These are phyloP conservation scores for Megastigmus dorsalis DNA, from an alignment of 2,888 invertebrate species.

Conservation along the genomic window DNA sequence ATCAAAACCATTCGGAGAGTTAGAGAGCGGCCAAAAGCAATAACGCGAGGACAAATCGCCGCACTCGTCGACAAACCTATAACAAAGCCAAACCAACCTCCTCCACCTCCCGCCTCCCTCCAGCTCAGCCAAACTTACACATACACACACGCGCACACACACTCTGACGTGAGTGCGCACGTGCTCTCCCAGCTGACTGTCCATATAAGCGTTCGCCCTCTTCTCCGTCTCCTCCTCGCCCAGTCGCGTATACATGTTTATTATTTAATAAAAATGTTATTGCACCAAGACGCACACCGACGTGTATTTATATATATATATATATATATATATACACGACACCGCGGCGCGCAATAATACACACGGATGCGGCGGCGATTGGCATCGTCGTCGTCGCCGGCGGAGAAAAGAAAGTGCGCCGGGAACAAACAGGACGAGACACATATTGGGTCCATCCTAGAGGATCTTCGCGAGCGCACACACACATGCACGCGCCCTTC, in stretches of 20 bases:
- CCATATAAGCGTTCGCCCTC: background rate
- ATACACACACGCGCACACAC: no score
- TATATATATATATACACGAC: no score
- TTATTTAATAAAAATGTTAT: conserved; percentile 69
- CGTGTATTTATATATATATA: no score
- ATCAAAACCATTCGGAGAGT: conserved; percentile 43
- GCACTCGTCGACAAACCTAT: conserved; percentile 25
- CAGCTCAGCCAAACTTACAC: no score
- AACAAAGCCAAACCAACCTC: conserved; percentile 24
- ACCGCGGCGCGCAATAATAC: conserved; percentile 34
- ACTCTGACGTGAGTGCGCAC: background rate
- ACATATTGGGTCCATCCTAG: conserved; percentile 65
- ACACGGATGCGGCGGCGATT: no score
- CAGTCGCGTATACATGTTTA: conserved; percentile 55
- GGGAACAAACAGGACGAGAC: conserved; percentile 58
- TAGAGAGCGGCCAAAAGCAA: conserved; percentile 44
- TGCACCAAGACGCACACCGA: conserved; percentile 55
- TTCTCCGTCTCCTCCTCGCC: background rate
- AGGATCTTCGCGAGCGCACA: no score
- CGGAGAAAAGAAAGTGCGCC: background rate
- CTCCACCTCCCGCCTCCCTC: no score
- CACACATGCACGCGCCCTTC: no score
- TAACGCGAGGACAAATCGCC: conserved; percentile 53
- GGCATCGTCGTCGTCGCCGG: no score
- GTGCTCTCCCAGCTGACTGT: conserved; percentile 6